Evolutionary conservation across 2,113 vertebrate genomes (phyloP).

Genomic region (Vimba vimba): DNA sequence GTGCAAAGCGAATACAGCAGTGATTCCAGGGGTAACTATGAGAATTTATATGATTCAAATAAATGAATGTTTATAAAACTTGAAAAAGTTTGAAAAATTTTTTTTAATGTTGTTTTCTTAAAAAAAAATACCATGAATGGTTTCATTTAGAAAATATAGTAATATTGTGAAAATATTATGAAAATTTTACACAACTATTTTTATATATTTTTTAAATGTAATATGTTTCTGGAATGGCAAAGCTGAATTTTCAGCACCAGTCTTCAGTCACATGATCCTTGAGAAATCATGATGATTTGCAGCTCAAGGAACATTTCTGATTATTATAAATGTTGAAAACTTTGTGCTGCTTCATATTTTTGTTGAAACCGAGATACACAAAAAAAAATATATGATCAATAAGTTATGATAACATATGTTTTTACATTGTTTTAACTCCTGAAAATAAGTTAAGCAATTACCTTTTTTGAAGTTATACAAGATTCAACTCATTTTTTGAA

Average conservation of each 20-base stretch:
- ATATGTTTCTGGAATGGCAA: neutral
- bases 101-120: neutral
- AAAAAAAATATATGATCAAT: too few species aligned
- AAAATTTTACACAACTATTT: neutral
- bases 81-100: neutral
- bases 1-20: conserved; percentile 1
- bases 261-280: neutral
- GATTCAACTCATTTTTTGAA: too few species aligned
- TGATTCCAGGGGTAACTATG: neutral
- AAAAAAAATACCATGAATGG: neutral
- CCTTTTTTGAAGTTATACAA: neutral
- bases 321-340: neutral
- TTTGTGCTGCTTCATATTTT: neutral
- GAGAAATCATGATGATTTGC: neutral
- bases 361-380: neutral
- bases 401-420: too few species aligned
- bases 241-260: neutral
- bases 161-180: neutral
- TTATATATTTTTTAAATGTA: neutral
- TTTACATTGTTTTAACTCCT: too few species aligned
- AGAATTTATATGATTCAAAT: neutral
- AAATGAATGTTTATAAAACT: neutral
- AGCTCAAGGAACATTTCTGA: neutral
- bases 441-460: too few species aligned
- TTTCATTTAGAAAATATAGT: neutral